A percentile compares a stretch with the other conserved stretches of the same genome.
Evolutionary conservation across 2,113 vertebrate genomes (phyloP).

Genomic region (Rattus rattus): DNA sequence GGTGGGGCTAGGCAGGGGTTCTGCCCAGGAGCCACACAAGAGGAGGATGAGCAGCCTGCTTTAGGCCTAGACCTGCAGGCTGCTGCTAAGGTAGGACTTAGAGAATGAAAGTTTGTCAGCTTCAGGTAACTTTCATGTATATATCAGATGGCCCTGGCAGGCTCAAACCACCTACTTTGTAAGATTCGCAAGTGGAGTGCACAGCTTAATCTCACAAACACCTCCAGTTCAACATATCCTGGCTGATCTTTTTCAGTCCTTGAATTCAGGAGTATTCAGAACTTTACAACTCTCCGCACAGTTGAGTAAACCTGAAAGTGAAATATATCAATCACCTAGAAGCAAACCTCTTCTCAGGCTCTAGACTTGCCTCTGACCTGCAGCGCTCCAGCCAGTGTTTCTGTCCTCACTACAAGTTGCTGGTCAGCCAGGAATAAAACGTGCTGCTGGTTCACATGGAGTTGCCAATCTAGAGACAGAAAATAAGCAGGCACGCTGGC

Average conservation of each 20-base stretch:
- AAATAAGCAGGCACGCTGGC: neutral
- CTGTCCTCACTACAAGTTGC: neutral
- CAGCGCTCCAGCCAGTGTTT: rapidly evolving
- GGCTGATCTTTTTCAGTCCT: no score
- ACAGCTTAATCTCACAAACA: neutral
- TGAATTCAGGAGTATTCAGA: no score
- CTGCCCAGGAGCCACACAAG: neutral
- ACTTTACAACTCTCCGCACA: neutral
- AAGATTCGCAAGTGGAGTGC: neutral
- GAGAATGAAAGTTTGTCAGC: no score
- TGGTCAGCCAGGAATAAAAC: neutral
- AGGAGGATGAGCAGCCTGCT: neutral
- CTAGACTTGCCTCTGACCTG: neutral
- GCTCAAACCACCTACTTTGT: neutral
- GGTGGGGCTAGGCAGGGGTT: neutral
- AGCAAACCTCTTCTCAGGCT: neutral
- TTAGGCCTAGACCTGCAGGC: neutral
- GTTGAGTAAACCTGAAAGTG: neutral
- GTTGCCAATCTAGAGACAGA: neutral
- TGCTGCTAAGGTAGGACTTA: neutral
- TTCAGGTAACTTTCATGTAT: neutral
- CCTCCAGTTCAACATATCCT: neutral
- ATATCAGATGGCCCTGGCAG: no score
- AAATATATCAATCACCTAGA: neutral
- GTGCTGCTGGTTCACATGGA: neutral